Base-by-base conservation (phyloP, 2,797 vertebrate species). In the Cossypha niveicapilla region DNA sequence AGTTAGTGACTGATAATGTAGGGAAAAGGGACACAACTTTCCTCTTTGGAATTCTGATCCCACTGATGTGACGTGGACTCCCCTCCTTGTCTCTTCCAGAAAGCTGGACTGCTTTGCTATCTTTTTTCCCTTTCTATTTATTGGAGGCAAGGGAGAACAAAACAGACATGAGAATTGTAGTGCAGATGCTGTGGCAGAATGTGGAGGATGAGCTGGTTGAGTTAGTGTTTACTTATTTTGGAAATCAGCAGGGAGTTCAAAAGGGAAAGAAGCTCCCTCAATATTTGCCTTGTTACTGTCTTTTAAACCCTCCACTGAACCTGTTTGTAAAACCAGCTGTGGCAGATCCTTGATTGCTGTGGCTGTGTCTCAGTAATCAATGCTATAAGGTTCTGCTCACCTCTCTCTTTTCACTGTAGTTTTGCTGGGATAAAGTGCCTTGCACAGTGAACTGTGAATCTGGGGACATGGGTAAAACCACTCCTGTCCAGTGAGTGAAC, bases 1-100 rank as follows among this genome's bases (percentile, higher is more conserved):
- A 85, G 77, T 50, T 86, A 75, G 83, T 6, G 4, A 75, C 84
- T 80, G 94, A 93, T 96, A 96, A 89, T 5, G 19, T 15, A 75
- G 77, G 32, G 39, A 50, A 58, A 73, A 81, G 83, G 34, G 73
- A 93, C 61, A 72, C 18, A 67, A 13, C 58, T 81, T 94, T 92
- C 51, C 30, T 47, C 27, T 82, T 65, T 28, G 83, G 86, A 94
- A 82, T 94, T 95, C 61, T 67, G 58, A 51, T 94, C 53, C 57
- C 58, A 70, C 79, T 91, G 58, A 30, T 74, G 70, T 65, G 71
- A 57, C 74, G 63, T 10, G 41, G 41, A 21, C 45, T 94, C 0
- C 0, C 28, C 41, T 75, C 66, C 44, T 70, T 63, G 42, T 90
- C 71, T 76, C 23, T 68, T 71, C 58, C 61, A 93, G 71, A 81